Conservation (phyloP, 2,797 vertebrate genomes). For the Poecilia picta region DNA sequence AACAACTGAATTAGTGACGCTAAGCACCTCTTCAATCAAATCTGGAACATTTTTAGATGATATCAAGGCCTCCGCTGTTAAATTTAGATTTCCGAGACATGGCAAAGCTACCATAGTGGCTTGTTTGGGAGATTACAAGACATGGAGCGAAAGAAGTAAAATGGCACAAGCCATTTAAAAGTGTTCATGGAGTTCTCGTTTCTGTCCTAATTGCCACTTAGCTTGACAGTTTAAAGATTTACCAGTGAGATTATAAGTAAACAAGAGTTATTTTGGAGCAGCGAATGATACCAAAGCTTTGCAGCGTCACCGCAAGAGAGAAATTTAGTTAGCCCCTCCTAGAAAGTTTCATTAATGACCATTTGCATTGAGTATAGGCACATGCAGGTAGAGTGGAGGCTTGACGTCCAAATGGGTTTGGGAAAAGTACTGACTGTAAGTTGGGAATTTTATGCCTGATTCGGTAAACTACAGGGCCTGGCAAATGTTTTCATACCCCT, state of each 20-base stretch:
- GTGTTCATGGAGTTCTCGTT: slow-evolving; percentile 2
- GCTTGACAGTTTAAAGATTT: slow-evolving; percentile 20
- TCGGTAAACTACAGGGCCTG: background rate
- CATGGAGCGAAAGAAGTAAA: slow-evolving; percentile 16
- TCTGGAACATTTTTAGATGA: background rate
- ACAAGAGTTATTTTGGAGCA: slow-evolving; percentile 10
- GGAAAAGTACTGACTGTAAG: background rate
- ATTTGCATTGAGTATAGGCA: background rate
- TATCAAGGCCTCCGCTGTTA: background rate
- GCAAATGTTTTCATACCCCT: background rate
- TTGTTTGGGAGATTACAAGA: slow-evolving; percentile 41
- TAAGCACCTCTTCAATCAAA: slow-evolving; percentile 5
- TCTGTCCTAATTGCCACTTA: slow-evolving; percentile 11
- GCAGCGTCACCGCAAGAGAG: slow-evolving; percentile 9
- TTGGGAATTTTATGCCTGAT: background rate
- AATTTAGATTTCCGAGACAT: background rate
- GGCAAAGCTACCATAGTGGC: slow-evolving; percentile 38
- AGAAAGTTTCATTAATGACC: background rate
- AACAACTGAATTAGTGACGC: slow-evolving; percentile 19
- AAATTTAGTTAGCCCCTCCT: slow-evolving; percentile 4
- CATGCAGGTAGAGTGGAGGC: background rate
- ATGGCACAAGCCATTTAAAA: slow-evolving; percentile 12
- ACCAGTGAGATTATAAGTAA: slow-evolving; percentile 22
- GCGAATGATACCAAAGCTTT: slow-evolving; percentile 12
- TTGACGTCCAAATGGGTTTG: background rate